Percentiles rank a stretch among this genome's conserved stretches.
Conservation (phyloP, 2,888 invertebrate genomes). For the Chalcosyrphus nemorum region DNA sequence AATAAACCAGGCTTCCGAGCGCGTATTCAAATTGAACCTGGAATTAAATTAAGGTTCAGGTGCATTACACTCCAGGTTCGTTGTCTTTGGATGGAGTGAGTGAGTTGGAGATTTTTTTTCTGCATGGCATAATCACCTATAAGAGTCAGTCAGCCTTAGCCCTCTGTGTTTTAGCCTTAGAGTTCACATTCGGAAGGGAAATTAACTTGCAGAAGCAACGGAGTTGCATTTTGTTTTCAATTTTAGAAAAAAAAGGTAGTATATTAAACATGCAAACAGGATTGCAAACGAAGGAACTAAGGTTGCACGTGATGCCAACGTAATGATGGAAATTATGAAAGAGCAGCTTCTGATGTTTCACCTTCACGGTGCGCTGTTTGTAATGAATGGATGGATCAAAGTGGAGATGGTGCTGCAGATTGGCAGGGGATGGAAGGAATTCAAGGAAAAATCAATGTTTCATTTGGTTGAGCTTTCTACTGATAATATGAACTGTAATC, state of each 20-base stretch:
- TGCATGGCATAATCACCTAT: conserved; percentile 23
- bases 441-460: too few relatives aligned
- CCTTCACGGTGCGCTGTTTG: conserved; percentile 40
- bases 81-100: neutral
- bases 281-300: conserved; percentile 19
- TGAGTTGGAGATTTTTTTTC: conserved; percentile 2
- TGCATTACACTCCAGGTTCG: conserved; percentile 41
- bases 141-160: conserved; percentile 7
- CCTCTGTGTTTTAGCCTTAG: conserved; percentile 8
- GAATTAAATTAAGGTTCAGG: conserved; percentile 66
- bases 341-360: conserved; percentile 63
- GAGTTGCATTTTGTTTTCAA: conserved; percentile 30
- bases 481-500: too few relatives aligned
- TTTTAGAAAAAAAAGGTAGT: conserved; percentile 19
- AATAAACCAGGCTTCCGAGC: conserved; percentile 48
- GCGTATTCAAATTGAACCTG: conserved; percentile 62
- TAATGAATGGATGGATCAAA: conserved; percentile 5
- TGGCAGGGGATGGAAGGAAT: too few relatives aligned
- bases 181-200: conserved; percentile 26
- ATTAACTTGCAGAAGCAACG: conserved; percentile 17
- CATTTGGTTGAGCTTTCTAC: too few relatives aligned
- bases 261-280: conserved; percentile 3
- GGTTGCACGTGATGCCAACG: conserved; percentile 54
- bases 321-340: conserved; percentile 56
- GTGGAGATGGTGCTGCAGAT: too few relatives aligned